phyloP scores from a whole-genome alignment of 2,797 vertebrate genomes.

The Arctocebus calabarensis region DNA sequence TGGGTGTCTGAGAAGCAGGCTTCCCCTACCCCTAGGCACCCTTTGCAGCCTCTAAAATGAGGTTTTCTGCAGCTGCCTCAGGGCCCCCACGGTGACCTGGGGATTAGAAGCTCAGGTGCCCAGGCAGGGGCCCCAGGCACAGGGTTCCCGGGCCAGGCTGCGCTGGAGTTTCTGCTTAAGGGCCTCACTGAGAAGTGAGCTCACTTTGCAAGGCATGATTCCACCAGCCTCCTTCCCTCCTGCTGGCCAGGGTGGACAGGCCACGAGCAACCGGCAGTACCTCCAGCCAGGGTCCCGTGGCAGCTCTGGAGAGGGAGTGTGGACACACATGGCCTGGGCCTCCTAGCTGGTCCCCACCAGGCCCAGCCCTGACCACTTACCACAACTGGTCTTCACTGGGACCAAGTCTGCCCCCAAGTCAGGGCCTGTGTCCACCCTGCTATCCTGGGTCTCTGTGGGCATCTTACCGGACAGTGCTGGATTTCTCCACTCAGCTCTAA shows the following conservation, averaged over 20 bases:
- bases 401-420: neutral
- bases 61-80: neutral
- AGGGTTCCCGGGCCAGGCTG: neutral
- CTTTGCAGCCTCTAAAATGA: neutral
- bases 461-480: slow-evolving; percentile 99
- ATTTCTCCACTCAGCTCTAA: slow-evolving; percentile 96
- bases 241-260: no score
- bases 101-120: neutral
- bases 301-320: neutral
- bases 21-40: neutral
- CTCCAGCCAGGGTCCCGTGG: neutral
- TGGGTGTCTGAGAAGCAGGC: no score
- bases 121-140: slow-evolving; percentile 41
- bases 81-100: accelerated
- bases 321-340: no score
- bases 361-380: neutral
- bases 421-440: accelerated
- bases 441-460: slow-evolving; percentile 93
- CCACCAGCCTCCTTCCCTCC: neutral
- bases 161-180: neutral
- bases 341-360: neutral
- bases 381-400: neutral
- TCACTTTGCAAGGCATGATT: neutral
- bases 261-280: neutral
- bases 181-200: neutral